Evolutionary conservation across 2,113 vertebrate genomes (phyloP).

Genomic region (Paramormyrops kingsleyae): DNA sequence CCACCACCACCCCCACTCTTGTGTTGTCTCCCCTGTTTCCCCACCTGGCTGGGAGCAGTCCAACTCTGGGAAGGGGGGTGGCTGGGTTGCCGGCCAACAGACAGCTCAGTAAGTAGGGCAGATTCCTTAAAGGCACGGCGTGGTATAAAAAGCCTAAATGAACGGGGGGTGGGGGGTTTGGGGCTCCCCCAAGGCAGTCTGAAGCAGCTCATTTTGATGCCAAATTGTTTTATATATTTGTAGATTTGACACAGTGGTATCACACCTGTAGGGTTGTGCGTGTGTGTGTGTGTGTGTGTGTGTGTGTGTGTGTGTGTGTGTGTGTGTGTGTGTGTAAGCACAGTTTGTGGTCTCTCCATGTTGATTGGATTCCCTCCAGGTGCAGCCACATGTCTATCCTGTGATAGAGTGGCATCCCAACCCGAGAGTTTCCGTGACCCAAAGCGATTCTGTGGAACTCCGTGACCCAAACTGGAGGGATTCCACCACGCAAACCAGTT

Average conservation of each 20-base stretch:
- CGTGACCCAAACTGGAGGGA: not conserved
- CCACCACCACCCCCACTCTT: not conserved
- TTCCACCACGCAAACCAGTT: too few relatives aligned
- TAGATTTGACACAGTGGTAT: not conserved
- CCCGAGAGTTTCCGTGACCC: not conserved
- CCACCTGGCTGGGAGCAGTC: not conserved
- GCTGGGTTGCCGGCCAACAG: not conserved
- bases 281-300: too few relatives aligned
- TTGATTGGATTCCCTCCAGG: not conserved
- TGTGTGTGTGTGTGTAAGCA: not conserved
- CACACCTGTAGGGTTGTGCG: not conserved
- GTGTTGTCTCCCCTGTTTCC: not conserved
- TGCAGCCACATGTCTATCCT: not conserved
- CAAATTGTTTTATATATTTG: not conserved
- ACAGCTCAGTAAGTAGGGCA: not conserved
- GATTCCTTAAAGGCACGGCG: not conserved
- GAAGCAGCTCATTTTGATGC: not conserved
- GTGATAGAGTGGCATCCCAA: not conserved
- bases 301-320: not conserved
- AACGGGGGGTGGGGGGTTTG: too few relatives aligned
- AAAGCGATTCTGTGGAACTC: not conserved
- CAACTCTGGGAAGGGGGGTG: not conserved
- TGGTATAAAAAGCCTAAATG: not conserved
- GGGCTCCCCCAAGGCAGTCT: not conserved
- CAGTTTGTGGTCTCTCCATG: not conserved